Base-by-base conservation (phyloP, 2,113 vertebrate species). In the Anarhynchus alexandrinus region DNA sequence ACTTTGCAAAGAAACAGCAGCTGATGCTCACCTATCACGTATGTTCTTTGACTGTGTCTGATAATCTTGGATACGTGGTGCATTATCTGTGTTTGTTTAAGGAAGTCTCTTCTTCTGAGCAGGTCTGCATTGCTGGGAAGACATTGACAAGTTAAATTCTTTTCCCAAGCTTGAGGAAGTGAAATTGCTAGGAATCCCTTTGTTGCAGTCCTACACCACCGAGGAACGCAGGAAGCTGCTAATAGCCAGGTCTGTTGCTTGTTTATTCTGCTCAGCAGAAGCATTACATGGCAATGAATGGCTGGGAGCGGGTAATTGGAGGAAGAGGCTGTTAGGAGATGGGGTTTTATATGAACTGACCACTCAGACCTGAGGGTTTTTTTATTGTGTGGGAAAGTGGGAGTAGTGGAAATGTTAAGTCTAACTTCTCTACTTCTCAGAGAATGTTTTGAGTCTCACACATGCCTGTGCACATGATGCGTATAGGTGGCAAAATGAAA, bases 161-260 rank as follows among this genome's bases (percentile, higher is more conserved):
- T 99, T 99, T 80, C 99, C 99, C 12, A 99, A 99, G 91, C 98
- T 99, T 22, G 98, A 98, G 97, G 99, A 99, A 95, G 98, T 99
- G 81, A 99, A 99, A 86, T 98, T 99, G 62, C 97, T 98, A 93
- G 99, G 99, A 82, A 99, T 99, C 88, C 99, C 99, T 88, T 97
- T 99, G 90, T 96, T 99, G 96, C 98, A 99, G 98, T 98, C 98
- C 16, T 99, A 99, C 91, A 99, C 98, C 96, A 98, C 98, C 0
- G 98, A 99, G 69, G 99, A 99, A 58, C 98, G 99, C 61, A 98
- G 99, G 67, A 99, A 98, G 94, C 98, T 99, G 91, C 98, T 99
- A 45, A 96, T 99, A 96, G 99, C 99, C 96, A 98, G 98, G 98
- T 98, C 73, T 94, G 96, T 87, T 65, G 52, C 62, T 64, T 70